Base-by-base conservation (phyloP, 2,888 invertebrate species). In the Zelleria hepariella region DNA sequence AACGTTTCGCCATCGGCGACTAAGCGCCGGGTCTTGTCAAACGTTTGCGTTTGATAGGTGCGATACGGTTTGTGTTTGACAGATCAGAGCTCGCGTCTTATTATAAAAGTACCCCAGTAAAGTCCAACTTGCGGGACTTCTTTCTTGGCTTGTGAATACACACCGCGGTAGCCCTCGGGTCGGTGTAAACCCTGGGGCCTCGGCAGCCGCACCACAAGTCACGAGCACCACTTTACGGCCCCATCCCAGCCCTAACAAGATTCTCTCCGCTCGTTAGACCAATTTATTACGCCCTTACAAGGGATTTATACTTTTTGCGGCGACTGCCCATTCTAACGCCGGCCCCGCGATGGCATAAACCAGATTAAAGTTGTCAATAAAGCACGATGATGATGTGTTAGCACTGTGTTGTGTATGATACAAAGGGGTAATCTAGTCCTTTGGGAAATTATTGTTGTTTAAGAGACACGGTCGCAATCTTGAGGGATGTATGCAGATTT, bases 271-370 rank as follows among this genome's bases (percentile, higher is more conserved):
- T 77, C 75, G 79, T 83, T 77, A 81, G 72, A 68, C 66, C 78
- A 80, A 80, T 82, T 82, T 81, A 82, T 81, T 73, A 77, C 75
- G 65, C 74, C 75, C 79, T 79, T 77, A 78, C 71, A 75, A 72
- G 69, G 77, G 77, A 80, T 81, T 81, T 82, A 80, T 80, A 75
- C 63, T 72, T 79, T 77, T 73, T 74, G 72, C 61, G 72, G 69
- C 72, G 73, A 73, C 77, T 64, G 63, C 61, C 64, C 61, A 63
- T 66, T 71, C 64, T 60, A 65, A 42, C 15, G 67, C 64, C 68
- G 69, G 69, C 68, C 62, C 66, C 63, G 66, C 60, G 21, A 51
- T 51, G 51, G 21, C 51, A 21, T 23, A 23, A 23, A 20, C 51
- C 20, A 21, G 51, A 20, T 49, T 18, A 51, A 23, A 51, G 51